Evolutionary conservation across 2,888 invertebrate genomes (phyloP), one percentile per base, ranked within the genome.

Genomic region (Sinopyrophorus schimmeli): DNA sequence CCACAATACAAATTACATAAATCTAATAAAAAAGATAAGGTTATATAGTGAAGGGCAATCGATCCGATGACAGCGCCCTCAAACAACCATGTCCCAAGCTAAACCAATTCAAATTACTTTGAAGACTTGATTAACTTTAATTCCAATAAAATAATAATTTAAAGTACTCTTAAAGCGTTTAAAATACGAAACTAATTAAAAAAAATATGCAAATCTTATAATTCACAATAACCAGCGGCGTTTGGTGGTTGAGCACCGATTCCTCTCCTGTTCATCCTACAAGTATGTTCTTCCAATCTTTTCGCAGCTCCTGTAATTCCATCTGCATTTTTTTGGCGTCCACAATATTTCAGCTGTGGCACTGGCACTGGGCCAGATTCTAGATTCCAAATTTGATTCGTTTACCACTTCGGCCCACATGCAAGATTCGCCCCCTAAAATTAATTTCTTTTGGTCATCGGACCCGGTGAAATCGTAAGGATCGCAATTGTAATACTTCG

Each of bases 381-480:
- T 74, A 54, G 73, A 74, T 3, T 81, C 66, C 4, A 83, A 67
- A 64, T 83, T 83, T 27, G 74, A 70, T 56, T 80, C 76, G 67
- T 94, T 89, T 0, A 92, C 89, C 59, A 82, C 85, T 72, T 96
- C 95, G 1, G 84, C 83, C 95, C 95, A 95, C 86, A 96, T 87
- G 62, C 92, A 92, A 1, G 92, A 90, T 70, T 94, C 94, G 0
- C 95, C 95, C 0, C 96, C 95, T 7, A 92, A 71, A 15, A 96
- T 83, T 39, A 85, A 74, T 1, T 77, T 63, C 60, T 84, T 81
- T 61, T 86, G 80, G 1, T 65, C 67, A 1, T 67, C 63, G 1
- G 70, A 75, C 3, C 78, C 75, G 17, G 55, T 16, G 46, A 71
- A 70, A 44, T 76, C 69, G 1, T 80, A 74, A 0, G 90, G 91